Base-by-base conservation (phyloP, 2,888 invertebrate genomes). In the Drosophila prostipennis region DNA sequence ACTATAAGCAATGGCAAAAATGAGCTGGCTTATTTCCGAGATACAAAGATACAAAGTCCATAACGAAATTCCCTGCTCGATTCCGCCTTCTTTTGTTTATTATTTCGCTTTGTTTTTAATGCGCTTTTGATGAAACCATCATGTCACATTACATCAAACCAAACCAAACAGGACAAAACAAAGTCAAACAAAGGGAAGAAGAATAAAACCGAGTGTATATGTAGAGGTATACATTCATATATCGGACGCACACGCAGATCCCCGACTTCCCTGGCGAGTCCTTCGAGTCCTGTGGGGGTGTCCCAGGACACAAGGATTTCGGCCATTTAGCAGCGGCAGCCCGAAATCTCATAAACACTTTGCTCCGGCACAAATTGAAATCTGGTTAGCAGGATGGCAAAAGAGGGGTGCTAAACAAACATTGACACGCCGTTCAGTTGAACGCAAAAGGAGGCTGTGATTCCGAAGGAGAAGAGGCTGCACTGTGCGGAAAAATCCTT, bases 331-430 rank as follows among this genome's bases (percentile, higher is more conserved):
- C 59, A 61, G 51, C 61, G 51, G 48, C 69, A 57, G 65, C 59
- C 56, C 68, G 45, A 79, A 89, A 87, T 82, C 81, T 87, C 82
- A 89, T 90, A 89, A 90, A 90, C 89, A 90, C 89, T 90, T 89
- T 89, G 79, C 77, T 63, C 42, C 42, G 51, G 79, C 81, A 89
- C 90, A 90, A 91, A 90, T 90, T 90, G 89, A 91, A 89, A 90
- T 90, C 87, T 81, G 87, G 85, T 87, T 87, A 81, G 77, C 70
- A 34, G 36, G n/a, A 40, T 43, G 16, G 48, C 13, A 34, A 34
- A 29, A 34, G 49, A 45, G 56, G 55, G 54, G 54, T 45, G 63
- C 64, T 49, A 70, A 72, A 64, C 69, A 79, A 72, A 75, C 63
- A 73, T 73, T 73, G 67, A 81, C 73, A 72, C 81, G 82, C 79